These are phyloP conservation scores for Patella depressa DNA, from an alignment of 2,888 invertebrate genomes.

Conservation along the genomic window DNA sequence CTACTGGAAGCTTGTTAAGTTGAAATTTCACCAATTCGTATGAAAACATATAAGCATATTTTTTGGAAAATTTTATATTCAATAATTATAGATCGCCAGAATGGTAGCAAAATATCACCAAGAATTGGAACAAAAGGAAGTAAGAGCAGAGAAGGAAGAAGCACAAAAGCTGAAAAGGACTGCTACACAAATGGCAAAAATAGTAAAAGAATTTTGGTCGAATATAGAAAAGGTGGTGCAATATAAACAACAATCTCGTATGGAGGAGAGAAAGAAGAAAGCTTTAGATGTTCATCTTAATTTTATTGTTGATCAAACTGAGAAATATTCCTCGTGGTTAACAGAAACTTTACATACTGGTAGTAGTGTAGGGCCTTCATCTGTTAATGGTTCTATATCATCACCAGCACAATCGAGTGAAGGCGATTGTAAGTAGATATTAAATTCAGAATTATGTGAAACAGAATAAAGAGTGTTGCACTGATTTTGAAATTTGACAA, in stretches of 20 bases:
- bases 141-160: constrained; percentile 92
- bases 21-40: constrained; percentile 29
- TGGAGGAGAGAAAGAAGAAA: constrained; percentile 94
- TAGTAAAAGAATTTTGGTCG: constrained; percentile 93
- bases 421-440: constrained; percentile 49
- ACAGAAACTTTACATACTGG: constrained; percentile 63
- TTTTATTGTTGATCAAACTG: constrained; percentile 98
- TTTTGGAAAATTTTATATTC: background rate
- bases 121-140: constrained; percentile 82
- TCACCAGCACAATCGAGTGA: constrained; percentile 51
- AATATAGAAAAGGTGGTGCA: constrained; percentile 97
- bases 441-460: no score
- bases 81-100: constrained; percentile 60
- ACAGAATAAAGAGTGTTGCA: no score
- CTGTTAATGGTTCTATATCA: constrained; percentile 39
- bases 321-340: constrained; percentile 85
- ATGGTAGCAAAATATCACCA: constrained; percentile 68
- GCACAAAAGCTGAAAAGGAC: constrained; percentile 87
- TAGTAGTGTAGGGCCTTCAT: constrained; percentile 32
- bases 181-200: constrained; percentile 91
- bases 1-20: background rate
- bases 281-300: constrained; percentile 96
- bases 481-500: no score
- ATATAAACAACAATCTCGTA: constrained; percentile 90
- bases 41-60: background rate